Conservation (phyloP, 2,888 invertebrate species). For the Antheraea yamamai region DNA sequence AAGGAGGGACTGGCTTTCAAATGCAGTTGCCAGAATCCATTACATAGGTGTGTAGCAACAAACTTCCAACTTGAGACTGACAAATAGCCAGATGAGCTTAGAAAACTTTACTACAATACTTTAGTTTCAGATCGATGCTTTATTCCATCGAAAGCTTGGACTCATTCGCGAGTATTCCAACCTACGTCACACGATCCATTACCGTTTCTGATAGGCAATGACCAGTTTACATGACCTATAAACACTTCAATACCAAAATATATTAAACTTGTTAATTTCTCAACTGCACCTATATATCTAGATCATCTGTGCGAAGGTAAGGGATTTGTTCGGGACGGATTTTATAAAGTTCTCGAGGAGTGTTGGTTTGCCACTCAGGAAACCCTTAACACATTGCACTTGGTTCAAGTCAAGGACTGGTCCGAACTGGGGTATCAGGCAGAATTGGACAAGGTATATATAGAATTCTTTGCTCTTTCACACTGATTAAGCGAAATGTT, state of each 20-base stretch:
- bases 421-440: conserved; percentile 66
- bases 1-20: no score
- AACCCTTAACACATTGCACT: conserved; percentile 75
- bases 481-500: background rate
- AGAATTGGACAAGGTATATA: conserved; percentile 59
- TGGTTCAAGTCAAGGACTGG: conserved; percentile 78
- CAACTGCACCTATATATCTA: conserved; percentile 33
- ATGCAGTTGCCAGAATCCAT: no score
- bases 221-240: background rate
- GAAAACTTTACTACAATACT: no score
- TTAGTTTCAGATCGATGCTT: no score
- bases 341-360: conserved; percentile 63
- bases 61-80: no score
- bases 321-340: conserved; percentile 66
- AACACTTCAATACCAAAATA: background rate
- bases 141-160: no score
- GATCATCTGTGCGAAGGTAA: conserved; percentile 58
- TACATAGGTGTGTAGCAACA: no score
- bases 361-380: conserved; percentile 66
- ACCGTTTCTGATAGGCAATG: no score
- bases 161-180: no score
- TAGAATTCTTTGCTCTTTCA: background rate
- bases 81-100: no score
- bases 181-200: no score
- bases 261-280: background rate